Conservation (phyloP, 2,888 invertebrate genomes). For the Exephanes ischioxanthus region DNA sequence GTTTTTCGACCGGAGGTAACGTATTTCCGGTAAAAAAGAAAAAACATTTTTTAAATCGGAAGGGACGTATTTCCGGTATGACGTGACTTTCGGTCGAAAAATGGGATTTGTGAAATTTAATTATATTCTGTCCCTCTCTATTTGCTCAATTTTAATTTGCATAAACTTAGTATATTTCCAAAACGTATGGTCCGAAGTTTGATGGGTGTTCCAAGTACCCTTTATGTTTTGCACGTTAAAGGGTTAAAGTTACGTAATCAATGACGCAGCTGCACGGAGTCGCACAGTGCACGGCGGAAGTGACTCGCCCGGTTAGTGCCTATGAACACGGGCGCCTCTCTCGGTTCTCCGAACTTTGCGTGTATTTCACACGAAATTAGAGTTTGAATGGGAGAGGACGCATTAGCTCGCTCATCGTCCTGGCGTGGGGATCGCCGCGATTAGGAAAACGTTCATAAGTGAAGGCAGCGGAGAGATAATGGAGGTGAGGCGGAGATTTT, state of each 20-base stretch:
- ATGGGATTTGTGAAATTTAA: background rate
- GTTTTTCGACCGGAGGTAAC: too few species aligned
- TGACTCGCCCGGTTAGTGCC: background rate
- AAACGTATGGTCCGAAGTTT: background rate
- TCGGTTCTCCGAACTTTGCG: conserved; percentile 60
- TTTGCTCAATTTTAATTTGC: background rate
- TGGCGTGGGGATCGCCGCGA: conserved; percentile 28
- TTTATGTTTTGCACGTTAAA: background rate
- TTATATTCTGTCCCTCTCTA: background rate
- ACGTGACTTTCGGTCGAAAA: too few species aligned
- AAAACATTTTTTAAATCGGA: too few species aligned
- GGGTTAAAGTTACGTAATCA: background rate
- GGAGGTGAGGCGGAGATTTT: background rate
- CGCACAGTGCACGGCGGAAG: conserved; percentile 5
- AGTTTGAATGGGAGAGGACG: conserved; percentile 65
- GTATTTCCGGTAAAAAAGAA: too few species aligned
- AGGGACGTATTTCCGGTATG: too few species aligned
- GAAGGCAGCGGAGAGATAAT: background rate
- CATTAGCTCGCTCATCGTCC: conserved; percentile 70
- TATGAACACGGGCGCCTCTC: background rate
- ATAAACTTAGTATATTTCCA: background rate
- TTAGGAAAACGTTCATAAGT: conserved; percentile 6
- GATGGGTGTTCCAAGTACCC: background rate
- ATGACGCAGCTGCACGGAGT: conserved; percentile 6
- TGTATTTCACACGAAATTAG: conserved; percentile 69